Evolutionary conservation across 2,888 invertebrate species (phyloP), one percentile per base, ranked within the genome.

Genomic region (Dasysyrphus tricinctus): DNA sequence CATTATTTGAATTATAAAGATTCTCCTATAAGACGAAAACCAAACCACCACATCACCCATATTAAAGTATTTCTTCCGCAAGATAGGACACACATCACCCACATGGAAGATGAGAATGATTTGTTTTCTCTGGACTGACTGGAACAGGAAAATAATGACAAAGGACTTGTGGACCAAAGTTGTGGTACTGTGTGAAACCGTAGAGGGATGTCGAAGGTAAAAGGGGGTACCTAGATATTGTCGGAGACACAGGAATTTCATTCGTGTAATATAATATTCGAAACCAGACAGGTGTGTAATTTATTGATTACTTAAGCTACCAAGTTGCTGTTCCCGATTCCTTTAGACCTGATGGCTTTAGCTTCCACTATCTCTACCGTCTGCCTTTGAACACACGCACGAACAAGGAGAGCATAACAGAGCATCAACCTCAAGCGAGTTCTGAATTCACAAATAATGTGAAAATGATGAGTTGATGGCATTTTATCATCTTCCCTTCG

Each of bases 281-380:
- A 89, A 90, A 88, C 89, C 91, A 91, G 91, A 91, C 90, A 91
- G 91, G 91, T 91, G 91, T 91, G 90, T 91, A 91, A 91, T 91
- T 91, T 91, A 91, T 91, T 91, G 91, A 91, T 91, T 91, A 91
- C 91, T 91, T 80, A 80, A 77, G 72, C 72, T 73, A 80, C 84
- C 80, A 76, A 80, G 76, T 80, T 84, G 80, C 67, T 67, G 47
- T 80, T 32, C 12, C 80, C 67, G n/a, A 56, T 83, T 74, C 49
- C 59, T 73, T 65, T 80, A 56, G 42, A 80, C 80, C 80, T 84
- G 80, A 80, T 84, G 70, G 80, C 80, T 79, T 80, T 51, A 44
- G 47, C 65, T 47, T 34, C 42, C 70, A 80, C 84, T 79, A 80
- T 79, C 75, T 67, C 75, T 61, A 19, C 12, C 34, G 6, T n/a